A percentile compares a stretch with the other conserved stretches of the same genome.
phyloP scores from a whole-genome alignment of 1,140 invertebrate species.

The Macrobrachium rosenbergii region DNA sequence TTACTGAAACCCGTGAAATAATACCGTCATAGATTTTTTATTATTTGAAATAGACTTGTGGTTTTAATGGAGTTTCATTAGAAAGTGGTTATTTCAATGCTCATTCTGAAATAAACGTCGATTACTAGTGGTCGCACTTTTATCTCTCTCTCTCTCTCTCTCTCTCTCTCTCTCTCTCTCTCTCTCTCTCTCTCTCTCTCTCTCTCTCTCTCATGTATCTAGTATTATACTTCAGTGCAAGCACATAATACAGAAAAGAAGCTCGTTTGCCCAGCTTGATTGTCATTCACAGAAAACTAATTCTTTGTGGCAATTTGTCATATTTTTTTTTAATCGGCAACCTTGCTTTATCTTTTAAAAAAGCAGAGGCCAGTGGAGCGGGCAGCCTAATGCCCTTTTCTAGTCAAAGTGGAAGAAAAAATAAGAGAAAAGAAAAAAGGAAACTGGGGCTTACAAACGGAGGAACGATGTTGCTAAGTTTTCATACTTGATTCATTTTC shows the following conservation, averaged over 20 bases:
- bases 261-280: too few relatives aligned
- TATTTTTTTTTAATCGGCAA: too few relatives aligned
- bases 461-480: background rate
- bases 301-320: too few relatives aligned
- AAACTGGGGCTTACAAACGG: background rate
- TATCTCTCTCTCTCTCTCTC: background rate
- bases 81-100: too few relatives aligned
- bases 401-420: background rate
- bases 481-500: background rate
- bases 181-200: conserved; percentile 16
- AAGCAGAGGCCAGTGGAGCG: background rate
- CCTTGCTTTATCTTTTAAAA: background rate
- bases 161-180: conserved; percentile 1
- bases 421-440: background rate
- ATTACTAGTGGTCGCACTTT: too few relatives aligned
- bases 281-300: too few relatives aligned
- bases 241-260: too few relatives aligned
- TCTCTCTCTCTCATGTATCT: background rate
- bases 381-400: background rate
- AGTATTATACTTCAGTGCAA: background rate
- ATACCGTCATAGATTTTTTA: too few relatives aligned
- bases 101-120: too few relatives aligned
- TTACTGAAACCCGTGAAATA: too few relatives aligned
- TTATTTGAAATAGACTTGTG: too few relatives aligned
- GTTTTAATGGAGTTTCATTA: too few relatives aligned